These are phyloP conservation scores for Mandrillus leucophaeus DNA, from an alignment of 2,113 vertebrate genomes.

Conservation along the genomic window DNA sequence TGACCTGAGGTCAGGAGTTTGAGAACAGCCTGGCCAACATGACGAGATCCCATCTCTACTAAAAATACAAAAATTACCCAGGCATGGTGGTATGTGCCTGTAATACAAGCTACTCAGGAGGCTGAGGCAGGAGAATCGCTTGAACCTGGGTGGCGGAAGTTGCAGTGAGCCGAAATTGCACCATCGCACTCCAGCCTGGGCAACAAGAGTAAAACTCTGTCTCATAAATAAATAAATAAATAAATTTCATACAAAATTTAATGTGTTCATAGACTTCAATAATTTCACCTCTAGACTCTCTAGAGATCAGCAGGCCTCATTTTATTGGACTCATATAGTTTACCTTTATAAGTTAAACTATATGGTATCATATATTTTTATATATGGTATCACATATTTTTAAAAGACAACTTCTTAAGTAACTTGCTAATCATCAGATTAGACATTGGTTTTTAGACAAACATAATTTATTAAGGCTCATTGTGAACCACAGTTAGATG, in stretches of 20 bases:
- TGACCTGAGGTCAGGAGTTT: too few relatives aligned
- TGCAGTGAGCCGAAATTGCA: too few relatives aligned
- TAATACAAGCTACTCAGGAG: too few relatives aligned
- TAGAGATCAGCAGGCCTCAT: neutral
- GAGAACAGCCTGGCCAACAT: too few relatives aligned
- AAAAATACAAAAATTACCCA: too few relatives aligned
- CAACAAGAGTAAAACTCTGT: too few relatives aligned
- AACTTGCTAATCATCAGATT: neutral
- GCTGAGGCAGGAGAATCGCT: too few relatives aligned
- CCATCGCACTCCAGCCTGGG: too few relatives aligned
- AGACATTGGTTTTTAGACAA: neutral
- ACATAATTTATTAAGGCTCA: neutral
- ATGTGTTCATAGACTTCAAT: neutral
- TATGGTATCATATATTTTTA: neutral
- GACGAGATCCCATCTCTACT: too few relatives aligned
- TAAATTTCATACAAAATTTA: neutral
- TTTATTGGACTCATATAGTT: neutral
- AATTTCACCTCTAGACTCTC: neutral
- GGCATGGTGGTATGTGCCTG: too few relatives aligned
- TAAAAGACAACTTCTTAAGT: neutral
- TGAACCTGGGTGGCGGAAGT: too few relatives aligned
- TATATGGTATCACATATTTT: neutral
- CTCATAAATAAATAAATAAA: neutral
- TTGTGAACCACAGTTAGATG: neutral
- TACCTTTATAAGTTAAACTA: neutral